These are phyloP conservation scores for Dolichallabes microphthalmus DNA, from an alignment of 2,113 vertebrate species.

Conservation along the genomic window DNA sequence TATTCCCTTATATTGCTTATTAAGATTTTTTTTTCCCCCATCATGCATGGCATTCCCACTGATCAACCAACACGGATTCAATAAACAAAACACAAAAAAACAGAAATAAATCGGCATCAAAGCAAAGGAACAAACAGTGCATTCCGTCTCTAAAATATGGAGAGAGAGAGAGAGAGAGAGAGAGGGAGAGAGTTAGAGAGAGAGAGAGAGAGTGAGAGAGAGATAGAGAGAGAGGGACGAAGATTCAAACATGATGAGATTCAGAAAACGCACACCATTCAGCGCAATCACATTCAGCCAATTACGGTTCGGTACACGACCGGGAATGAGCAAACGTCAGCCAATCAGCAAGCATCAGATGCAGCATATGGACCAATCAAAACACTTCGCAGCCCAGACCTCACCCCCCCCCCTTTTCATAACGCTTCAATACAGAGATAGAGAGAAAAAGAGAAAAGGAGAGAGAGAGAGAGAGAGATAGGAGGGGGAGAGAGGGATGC, in stretches of 20 bases:
- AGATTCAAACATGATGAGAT: slow-evolving; percentile 72
- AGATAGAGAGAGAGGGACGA: slow-evolving; percentile 63
- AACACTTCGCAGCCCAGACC: slow-evolving; percentile 66
- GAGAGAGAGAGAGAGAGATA: slow-evolving; percentile 53
- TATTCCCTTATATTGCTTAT: slow-evolving; percentile 56
- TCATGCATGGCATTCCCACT: slow-evolving; percentile 31
- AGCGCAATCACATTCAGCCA: slow-evolving; percentile 74
- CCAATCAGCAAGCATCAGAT: slow-evolving; percentile 79
- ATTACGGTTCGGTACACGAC: slow-evolving; percentile 70
- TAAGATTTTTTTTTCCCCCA: slow-evolving; percentile 28
- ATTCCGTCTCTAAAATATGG: slow-evolving; percentile 47
- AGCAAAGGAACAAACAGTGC: slow-evolving; percentile 46
- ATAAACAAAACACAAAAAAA: slow-evolving; percentile 33
- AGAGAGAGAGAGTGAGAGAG: slow-evolving; percentile 49
- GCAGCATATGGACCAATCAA: slow-evolving; percentile 74
- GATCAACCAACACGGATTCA: slow-evolving; percentile 45
- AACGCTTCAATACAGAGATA: slow-evolving; percentile 67
- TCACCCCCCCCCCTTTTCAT: slow-evolving; percentile 49
- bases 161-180: slow-evolving; percentile 67
- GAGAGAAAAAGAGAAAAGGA: slow-evolving; percentile 45
- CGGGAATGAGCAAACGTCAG: slow-evolving; percentile 70
- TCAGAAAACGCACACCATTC: slow-evolving; percentile 67
- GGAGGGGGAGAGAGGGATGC: slow-evolving; percentile 53
- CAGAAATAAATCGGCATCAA: slow-evolving; percentile 41
- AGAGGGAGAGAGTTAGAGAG: slow-evolving; percentile 49